phyloP scores from a whole-genome alignment of 2,113 vertebrate genomes.

The Labrus mixtus region DNA sequence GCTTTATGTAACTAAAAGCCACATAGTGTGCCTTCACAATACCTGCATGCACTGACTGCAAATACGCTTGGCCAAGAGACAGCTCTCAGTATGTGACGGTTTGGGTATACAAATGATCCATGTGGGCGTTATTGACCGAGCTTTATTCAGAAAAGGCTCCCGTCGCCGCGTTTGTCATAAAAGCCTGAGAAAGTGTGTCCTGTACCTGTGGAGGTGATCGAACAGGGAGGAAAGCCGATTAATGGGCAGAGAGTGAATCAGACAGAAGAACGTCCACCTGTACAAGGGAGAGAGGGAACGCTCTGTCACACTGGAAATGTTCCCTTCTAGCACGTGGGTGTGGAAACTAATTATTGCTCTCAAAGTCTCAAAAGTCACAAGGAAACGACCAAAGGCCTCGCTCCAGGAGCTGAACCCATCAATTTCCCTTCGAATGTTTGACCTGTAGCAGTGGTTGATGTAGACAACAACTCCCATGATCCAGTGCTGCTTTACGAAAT shows the following conservation, averaged over 20 bases:
- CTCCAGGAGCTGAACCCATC: too few relatives aligned
- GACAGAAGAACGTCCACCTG: conserved; percentile 15
- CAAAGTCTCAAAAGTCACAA: too few relatives aligned
- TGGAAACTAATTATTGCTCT: too few relatives aligned
- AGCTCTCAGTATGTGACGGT: conserved; percentile 24
- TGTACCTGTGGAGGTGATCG: conserved; percentile 33
- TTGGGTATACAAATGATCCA: conserved; percentile 28
- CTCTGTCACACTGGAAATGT: conserved; percentile 16
- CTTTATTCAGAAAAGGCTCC: conserved; percentile 37
- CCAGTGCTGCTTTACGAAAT: too few relatives aligned
- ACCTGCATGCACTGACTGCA: conserved; percentile 35
- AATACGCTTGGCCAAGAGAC: conserved; percentile 31
- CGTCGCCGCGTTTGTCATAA: conserved; percentile 16
- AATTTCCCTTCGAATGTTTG: too few relatives aligned
- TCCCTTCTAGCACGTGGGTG: neutral
- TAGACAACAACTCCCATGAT: too few relatives aligned
- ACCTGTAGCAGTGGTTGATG: too few relatives aligned
- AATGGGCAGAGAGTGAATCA: conserved; percentile 42
- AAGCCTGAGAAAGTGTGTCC: conserved; percentile 21
- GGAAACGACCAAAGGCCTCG: too few relatives aligned
- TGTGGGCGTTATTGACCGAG: conserved; percentile 43
- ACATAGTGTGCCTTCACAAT: conserved; percentile 37
- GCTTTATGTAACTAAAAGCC: conserved; percentile 72
- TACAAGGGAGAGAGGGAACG: conserved; percentile 4
- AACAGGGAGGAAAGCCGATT: conserved; percentile 42